Percentiles rank a stretch among this genome's conserved stretches.
Evolutionary conservation across 2,888 invertebrate species (phyloP).

Genomic region (Troilus luridus): DNA sequence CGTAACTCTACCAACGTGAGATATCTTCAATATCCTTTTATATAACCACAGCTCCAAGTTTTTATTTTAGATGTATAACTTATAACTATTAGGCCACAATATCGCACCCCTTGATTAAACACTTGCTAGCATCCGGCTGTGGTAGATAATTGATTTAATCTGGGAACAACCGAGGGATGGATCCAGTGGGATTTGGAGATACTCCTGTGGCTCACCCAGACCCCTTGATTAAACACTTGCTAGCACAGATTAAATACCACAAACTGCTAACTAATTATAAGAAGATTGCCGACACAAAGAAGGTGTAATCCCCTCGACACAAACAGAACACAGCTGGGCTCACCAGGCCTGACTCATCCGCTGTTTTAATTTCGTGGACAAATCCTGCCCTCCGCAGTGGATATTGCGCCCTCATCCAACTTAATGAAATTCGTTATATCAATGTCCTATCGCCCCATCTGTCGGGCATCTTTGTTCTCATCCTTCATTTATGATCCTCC

Average conservation of each 20-base stretch:
- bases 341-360: background rate
- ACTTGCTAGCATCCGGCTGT: too few species aligned
- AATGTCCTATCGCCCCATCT: conserved; percentile 38
- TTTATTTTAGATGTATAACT: too few species aligned
- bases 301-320: background rate
- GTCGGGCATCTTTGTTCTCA: background rate
- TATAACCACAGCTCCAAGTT: too few species aligned
- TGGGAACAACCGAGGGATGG: too few species aligned
- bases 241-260: background rate
- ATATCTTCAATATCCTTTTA: too few species aligned
- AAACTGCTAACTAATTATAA: background rate
- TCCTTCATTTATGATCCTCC: conserved; percentile 35
- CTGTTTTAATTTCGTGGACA: background rate
- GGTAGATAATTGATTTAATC: too few species aligned
- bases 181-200: too few species aligned
- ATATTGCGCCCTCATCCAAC: background rate
- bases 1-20: too few species aligned
- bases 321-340: background rate
- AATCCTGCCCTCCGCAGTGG: background rate
- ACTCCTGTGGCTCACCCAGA: too few species aligned
- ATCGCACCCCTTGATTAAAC: too few species aligned
- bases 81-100: too few species aligned
- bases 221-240: too few species aligned
- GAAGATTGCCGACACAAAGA: background rate
- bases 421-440: conserved; percentile 49